Evolutionary conservation across 2,888 invertebrate genomes (phyloP), one percentile per base, ranked within the genome.

Genomic region (Athrips mouffetella): DNA sequence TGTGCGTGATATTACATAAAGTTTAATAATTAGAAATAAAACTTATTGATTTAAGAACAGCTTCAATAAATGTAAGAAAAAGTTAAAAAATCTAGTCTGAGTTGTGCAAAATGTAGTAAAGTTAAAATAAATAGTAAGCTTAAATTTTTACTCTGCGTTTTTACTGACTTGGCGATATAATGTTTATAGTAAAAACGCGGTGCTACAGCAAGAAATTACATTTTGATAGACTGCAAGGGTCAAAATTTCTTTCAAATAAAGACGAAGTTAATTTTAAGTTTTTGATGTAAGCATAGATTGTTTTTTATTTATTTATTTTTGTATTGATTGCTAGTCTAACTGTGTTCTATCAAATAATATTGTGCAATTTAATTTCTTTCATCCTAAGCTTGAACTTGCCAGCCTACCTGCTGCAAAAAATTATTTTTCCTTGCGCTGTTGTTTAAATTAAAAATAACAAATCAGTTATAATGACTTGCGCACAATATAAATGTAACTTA

Each of bases 1-100:
- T 61, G 69, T 70, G 73, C 76, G 82, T 84, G 83, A 85, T 85
- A 84, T 84, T 83, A 83, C 75, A 55, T 81, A 77, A 77, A 67
- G 53, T 69, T 65, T 60, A 63, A 68, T 67, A 66, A 63, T 55
- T 67, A 68, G 67, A 50, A 49, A 57, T 47, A 66, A 65, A 58
- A 58, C 51, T 65, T 65, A 11, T 66, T 69, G 69, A 64, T 70
- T 70, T 75, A 79, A 73, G 66, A 58, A 52, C 53, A 47, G 72
- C 74, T 80, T 81, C 65, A 58, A 51, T 62, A 53, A 67, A 64
- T 60, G 35, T 62, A 62, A 70, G 67, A 59, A 45, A 48, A 55
- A 58, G 54, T 53, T 54, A 56, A 59, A 53, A 58, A 66, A 59
- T 77, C 80, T 83, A 80, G 81, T 81, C 77, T 68, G 73, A 71